phyloP scores from a whole-genome alignment of 2,888 invertebrate species.

The Macrosoma leucophasiata region DNA sequence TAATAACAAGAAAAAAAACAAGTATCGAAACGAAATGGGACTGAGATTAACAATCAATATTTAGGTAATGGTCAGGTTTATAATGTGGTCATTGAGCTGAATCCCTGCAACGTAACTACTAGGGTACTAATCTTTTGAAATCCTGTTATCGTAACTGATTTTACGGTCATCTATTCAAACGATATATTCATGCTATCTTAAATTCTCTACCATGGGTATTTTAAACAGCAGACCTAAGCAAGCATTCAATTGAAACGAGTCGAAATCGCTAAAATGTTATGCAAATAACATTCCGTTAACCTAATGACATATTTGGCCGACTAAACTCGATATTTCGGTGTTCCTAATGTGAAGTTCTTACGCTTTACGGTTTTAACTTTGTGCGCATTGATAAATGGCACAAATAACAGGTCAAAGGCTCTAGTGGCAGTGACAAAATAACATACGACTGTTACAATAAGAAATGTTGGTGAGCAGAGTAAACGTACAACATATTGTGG shows the following conservation, averaged over 20 bases:
- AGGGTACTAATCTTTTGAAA: conserved; percentile 54
- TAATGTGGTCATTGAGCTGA: conserved; percentile 48
- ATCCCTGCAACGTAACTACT: conserved; percentile 43
- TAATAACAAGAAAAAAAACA: conserved; percentile 1
- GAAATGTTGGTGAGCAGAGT: conserved; percentile 37
- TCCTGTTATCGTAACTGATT: conserved; percentile 43
- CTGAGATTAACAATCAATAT: conserved; percentile 8
- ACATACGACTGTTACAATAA: conserved; percentile 34
- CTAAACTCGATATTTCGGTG: conserved; percentile 48
- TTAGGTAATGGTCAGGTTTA: conserved; percentile 2
- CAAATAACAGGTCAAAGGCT: conserved; percentile 63
- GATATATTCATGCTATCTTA: conserved; percentile 15
- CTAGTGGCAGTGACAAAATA: conserved; percentile 36
- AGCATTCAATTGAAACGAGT: conserved; percentile 1
- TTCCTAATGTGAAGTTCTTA: conserved; percentile 46
- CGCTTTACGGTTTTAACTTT: conserved; percentile 61
- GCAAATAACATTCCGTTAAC: conserved; percentile 62
- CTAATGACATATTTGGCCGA: conserved; percentile 65
- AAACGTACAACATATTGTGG: conserved; percentile 25
- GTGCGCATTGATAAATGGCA: conserved; percentile 36
- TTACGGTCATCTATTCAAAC: conserved; percentile 18
- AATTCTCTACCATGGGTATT: too few relatives aligned
- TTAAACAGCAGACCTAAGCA: conserved; percentile 9
- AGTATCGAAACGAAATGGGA: conserved; percentile 13
- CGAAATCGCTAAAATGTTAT: conserved; percentile 38